Conservation (phyloP, 2,888 invertebrate species). For the Coremacera marginata region DNA sequence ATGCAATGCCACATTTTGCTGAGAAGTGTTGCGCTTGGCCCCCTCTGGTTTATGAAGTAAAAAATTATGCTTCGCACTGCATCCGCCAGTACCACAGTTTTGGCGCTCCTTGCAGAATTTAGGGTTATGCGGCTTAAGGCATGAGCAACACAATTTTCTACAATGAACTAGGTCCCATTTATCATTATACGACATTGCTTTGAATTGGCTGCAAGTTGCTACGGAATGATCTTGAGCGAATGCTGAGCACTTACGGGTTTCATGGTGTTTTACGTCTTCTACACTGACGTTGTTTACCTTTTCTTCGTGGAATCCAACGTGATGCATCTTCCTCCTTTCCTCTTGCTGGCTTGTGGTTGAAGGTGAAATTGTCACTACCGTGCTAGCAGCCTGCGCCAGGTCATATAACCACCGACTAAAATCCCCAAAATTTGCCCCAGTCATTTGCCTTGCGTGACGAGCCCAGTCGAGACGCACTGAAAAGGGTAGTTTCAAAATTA, state of each 20-base stretch:
- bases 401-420: conserved; percentile 34
- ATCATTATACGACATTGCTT: background rate
- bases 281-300: background rate
- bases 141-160: conserved; percentile 31
- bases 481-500: background rate
- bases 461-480: conserved; percentile 35
- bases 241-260: no score
- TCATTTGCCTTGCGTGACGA: background rate
- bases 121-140: conserved; percentile 25
- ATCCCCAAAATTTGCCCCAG: background rate
- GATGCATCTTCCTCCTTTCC: conserved; percentile 11
- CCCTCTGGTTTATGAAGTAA: background rate
- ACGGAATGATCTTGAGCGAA: background rate
- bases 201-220: background rate
- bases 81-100: background rate
- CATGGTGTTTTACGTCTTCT: background rate
- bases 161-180: conserved; percentile 33
- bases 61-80: background rate
- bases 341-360: no score
- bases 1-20: background rate
- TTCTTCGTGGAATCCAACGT: conserved; percentile 21
- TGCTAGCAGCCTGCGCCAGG: no score
- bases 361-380: no score
- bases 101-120: conserved; percentile 27
- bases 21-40: background rate